These are phyloP conservation scores for Ormyrus nitidulus DNA, from an alignment of 2,888 invertebrate species.

Conservation along the genomic window DNA sequence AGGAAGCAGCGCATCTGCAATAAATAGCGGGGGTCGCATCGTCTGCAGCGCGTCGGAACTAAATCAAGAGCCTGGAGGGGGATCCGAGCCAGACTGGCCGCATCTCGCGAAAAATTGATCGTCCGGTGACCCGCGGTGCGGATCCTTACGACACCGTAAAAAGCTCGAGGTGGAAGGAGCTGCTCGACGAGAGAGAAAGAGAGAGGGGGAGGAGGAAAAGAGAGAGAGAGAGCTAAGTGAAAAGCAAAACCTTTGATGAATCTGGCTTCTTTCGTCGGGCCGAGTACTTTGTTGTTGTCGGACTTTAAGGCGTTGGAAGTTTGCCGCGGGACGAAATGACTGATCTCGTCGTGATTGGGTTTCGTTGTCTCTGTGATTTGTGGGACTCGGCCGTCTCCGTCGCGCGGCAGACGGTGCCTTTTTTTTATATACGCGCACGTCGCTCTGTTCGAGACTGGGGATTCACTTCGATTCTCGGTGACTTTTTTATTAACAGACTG, in stretches of 20 bases:
- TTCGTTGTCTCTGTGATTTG: background rate
- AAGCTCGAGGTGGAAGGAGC: background rate
- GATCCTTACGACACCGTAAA: background rate
- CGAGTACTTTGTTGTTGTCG: conserved; percentile 37
- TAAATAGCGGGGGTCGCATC: background rate
- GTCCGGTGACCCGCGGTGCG: background rate
- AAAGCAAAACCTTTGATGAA: conserved; percentile 53
- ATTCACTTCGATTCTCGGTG: background rate
- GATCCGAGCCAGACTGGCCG: background rate
- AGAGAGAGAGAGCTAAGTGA: conserved; percentile 18
- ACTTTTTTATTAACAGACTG: background rate
- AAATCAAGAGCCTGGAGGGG: conserved; percentile 9
- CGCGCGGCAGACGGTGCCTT: no score
- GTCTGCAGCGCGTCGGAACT: background rate
- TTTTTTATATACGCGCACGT: background rate
- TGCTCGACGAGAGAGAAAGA: background rate
- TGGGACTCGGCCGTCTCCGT: background rate
- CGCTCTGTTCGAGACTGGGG: no score
- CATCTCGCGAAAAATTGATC: conserved; percentile 27
- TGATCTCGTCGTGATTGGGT: conserved; percentile 29
- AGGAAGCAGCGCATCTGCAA: no score
- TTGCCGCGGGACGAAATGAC: conserved; percentile 22
- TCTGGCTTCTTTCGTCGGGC: conserved; percentile 37
- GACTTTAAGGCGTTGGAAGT: background rate
- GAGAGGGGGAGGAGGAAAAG: background rate